Conservation (phyloP, 2,888 invertebrate species). For the Amaurobius ferox region DNA sequence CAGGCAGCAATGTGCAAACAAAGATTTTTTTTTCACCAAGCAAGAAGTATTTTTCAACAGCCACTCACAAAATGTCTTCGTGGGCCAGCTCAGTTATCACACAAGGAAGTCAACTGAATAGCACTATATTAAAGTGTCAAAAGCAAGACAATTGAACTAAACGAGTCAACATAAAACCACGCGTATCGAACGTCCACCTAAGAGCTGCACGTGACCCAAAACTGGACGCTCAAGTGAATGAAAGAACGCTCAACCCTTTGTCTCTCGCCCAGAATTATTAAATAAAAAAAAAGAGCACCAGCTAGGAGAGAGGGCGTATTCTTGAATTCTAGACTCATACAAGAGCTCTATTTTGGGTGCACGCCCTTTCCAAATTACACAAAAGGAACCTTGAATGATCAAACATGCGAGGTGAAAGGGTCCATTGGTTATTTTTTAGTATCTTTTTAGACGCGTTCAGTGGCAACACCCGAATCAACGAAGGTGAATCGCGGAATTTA, state of each 20-base stretch:
- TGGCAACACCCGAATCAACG: constrained; percentile 42
- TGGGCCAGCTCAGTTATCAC: too few relatives aligned
- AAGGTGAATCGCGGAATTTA: neutral
- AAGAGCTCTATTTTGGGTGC: constrained; percentile 57
- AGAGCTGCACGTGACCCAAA: constrained; percentile 60
- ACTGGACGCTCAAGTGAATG: constrained; percentile 49
- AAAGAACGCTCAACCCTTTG: constrained; percentile 44
- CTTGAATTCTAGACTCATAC: constrained; percentile 24
- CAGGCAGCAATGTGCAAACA: too few relatives aligned
- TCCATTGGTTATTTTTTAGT: constrained; percentile 48
- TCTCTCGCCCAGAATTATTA: constrained; percentile 50
- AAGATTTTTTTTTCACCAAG: too few relatives aligned
- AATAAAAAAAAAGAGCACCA: constrained; percentile 2
- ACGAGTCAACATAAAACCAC: neutral
- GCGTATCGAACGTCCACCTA: constrained; percentile 37
- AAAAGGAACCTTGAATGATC: constrained; percentile 48
- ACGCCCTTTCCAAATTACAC: constrained; percentile 62
- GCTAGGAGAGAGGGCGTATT: constrained; percentile 55
- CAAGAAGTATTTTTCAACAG: too few relatives aligned
- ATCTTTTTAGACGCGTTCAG: constrained; percentile 17
- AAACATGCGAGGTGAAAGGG: constrained; percentile 57
- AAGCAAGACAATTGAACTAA: neutral
- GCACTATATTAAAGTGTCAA: too few relatives aligned
- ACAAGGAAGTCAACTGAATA: too few relatives aligned
- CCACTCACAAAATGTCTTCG: too few relatives aligned